These are phyloP conservation scores for Capromys pilorides DNA, from an alignment of 2,797 vertebrate species.

Conservation along the genomic window DNA sequence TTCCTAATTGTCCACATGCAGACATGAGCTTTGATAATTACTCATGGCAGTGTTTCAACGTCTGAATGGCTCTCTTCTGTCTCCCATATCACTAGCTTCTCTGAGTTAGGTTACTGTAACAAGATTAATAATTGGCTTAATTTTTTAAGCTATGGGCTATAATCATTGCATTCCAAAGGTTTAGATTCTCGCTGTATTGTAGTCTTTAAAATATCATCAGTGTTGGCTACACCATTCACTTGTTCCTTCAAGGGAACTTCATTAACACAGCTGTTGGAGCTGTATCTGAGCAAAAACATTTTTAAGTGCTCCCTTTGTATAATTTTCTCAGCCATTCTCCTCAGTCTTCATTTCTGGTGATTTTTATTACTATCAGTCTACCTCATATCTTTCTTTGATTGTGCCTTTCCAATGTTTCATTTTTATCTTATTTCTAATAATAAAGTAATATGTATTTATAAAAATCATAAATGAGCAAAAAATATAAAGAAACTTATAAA, in stretches of 20 bases:
- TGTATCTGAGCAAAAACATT: not conserved
- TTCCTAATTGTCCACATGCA: not conserved
- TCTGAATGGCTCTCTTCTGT: not conserved
- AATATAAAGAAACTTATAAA: not conserved
- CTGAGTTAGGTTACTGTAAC: not conserved
- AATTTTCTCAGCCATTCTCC: not conserved
- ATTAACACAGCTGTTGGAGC: not conserved
- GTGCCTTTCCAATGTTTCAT: not conserved
- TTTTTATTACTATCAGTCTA: not conserved
- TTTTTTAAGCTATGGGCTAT: not conserved
- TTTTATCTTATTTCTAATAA: constrained; percentile 27
- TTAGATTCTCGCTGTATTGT: not conserved
- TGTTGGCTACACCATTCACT: not conserved
- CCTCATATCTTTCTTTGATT: not conserved
- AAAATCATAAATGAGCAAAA: constrained; percentile 20
- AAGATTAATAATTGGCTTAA: constrained; percentile 4
- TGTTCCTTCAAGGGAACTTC: constrained; percentile 38
- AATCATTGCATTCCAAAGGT: not conserved
- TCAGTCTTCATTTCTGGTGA: not conserved
- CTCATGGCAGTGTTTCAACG: not conserved
- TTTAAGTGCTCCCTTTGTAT: not conserved
- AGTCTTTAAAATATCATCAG: not conserved
- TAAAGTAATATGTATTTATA: constrained; percentile 40
- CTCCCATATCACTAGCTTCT: not conserved
- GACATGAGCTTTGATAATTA: not conserved